Conservation (phyloP, 2,888 invertebrate species). For the Xestia sexstrigata region DNA sequence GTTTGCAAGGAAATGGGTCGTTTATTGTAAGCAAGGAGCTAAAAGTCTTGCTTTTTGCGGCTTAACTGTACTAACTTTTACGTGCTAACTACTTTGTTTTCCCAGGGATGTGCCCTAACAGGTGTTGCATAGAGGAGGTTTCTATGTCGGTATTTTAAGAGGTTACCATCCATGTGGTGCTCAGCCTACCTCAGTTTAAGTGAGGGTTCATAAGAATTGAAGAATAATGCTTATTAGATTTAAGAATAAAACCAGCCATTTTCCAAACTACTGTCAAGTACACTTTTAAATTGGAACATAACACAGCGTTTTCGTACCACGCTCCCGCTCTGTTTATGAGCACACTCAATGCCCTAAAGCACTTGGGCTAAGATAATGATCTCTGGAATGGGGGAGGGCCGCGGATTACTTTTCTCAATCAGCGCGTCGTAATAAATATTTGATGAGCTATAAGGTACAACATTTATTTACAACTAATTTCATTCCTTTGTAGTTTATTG, state of each 20-base stretch:
- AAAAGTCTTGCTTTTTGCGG: not conserved
- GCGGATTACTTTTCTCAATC: slow-evolving; percentile 80
- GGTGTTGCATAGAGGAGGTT: no score
- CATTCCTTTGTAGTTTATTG: slow-evolving; percentile 39
- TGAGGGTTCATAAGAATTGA: not conserved
- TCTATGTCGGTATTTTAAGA: not conserved
- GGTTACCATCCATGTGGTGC: not conserved
- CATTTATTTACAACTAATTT: slow-evolving; percentile 65
- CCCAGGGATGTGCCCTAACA: no score
- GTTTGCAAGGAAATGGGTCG: slow-evolving; percentile 3
- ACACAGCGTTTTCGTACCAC: not conserved
- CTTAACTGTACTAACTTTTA: not conserved
- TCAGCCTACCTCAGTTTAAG: not conserved
- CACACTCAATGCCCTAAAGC: slow-evolving; percentile 30
- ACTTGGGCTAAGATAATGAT: slow-evolving; percentile 76
- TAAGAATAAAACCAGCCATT: not conserved
- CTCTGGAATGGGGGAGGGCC: slow-evolving; percentile 72
- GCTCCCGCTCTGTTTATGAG: slow-evolving; percentile 43
- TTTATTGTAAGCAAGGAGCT: not conserved
- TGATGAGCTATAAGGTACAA: slow-evolving; percentile 74
- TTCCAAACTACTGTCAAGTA: not conserved
- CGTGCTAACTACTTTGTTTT: not conserved
- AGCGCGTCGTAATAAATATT: slow-evolving; percentile 80
- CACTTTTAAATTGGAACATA: not conserved
- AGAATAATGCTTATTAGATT: not conserved